phyloP scores from a whole-genome alignment of 2,113 vertebrate species.

The Psettodes erumei region DNA sequence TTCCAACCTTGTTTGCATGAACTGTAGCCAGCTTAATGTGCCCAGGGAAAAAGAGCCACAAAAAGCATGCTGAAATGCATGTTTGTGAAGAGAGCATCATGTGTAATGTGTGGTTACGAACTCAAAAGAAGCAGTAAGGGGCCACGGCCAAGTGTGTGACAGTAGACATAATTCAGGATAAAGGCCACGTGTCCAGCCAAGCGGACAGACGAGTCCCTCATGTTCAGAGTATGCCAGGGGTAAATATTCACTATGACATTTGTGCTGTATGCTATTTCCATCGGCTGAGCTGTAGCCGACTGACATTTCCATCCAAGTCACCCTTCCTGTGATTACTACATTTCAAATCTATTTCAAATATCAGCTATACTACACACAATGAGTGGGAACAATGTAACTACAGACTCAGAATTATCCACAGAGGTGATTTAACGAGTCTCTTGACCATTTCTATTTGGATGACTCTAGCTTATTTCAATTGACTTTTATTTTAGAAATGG shows the following conservation, averaged over 20 bases:
- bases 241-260: conserved; percentile 81
- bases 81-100: conserved; percentile 3
- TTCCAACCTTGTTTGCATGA: conserved; percentile 52
- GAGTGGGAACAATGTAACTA: neutral
- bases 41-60: conserved; percentile 8
- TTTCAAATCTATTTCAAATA: conserved; percentile 66
- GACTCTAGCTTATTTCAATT: neutral
- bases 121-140: conserved; percentile 55
- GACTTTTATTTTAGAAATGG: conserved; percentile 12
- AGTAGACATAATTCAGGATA: conserved; percentile 74
- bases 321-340: conserved; percentile 52
- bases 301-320: conserved; percentile 78
- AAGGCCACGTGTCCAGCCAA: conserved; percentile 71
- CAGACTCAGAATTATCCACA: neutral
- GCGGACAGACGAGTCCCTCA: conserved; percentile 67
- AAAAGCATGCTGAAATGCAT: conserved; percentile 35
- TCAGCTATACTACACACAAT: conserved; percentile 29
- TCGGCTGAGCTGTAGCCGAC: conserved; percentile 57
- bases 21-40: conserved; percentile 35
- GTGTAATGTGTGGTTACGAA: conserved; percentile 30
- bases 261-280: conserved; percentile 64
- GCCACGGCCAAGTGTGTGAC: conserved; percentile 68
- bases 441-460: neutral
- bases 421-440: neutral
- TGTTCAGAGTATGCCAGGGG: conserved; percentile 66